These are phyloP conservation scores for Macroglossus sobrinus DNA, from an alignment of 2,113 vertebrate genomes.

Conservation along the genomic window DNA sequence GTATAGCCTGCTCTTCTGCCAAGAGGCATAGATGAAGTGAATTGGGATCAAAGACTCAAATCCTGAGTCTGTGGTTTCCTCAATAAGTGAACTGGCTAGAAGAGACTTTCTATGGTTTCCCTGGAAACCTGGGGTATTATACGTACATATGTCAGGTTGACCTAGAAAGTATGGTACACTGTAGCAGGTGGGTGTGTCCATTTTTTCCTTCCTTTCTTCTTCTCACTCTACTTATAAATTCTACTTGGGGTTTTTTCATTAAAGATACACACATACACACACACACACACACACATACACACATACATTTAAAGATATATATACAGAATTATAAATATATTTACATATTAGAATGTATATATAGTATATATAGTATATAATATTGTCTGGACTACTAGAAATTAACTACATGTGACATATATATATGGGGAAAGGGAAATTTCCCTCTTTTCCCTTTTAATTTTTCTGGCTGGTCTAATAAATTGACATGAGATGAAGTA, in stretches of 20 bases:
- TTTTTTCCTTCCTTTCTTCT: background rate
- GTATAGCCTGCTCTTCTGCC: too few relatives aligned
- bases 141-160: background rate
- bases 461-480: background rate
- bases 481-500: background rate
- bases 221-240: background rate
- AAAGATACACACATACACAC: background rate
- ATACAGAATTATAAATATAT: background rate
- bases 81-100: background rate
- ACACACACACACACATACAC: background rate
- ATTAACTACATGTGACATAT: background rate
- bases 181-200: background rate
- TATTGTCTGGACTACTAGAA: background rate
- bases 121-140: background rate
- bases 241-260: background rate
- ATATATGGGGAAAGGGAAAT: background rate
- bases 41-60: background rate
- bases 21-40: background rate
- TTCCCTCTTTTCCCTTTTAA: background rate
- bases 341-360: background rate
- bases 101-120: background rate
- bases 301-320: background rate
- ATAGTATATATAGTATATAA: background rate
- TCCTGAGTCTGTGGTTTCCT: background rate
- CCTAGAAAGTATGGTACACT: background rate